Base-by-base conservation (phyloP, 2,888 invertebrate species). In the Ophion obscuratus region DNA sequence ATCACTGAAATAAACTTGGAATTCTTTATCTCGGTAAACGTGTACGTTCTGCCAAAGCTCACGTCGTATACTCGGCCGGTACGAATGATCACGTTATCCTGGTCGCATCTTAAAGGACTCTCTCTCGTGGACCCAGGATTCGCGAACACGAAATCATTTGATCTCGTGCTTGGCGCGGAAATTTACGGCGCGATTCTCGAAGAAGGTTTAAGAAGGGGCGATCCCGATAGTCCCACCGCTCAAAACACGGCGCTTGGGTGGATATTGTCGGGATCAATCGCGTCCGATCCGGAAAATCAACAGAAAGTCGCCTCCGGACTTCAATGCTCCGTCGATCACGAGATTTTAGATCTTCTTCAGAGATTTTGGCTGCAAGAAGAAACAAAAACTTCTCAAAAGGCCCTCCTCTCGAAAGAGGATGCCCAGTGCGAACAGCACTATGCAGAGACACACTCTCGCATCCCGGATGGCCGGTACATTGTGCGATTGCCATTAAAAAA, bases 51-150 rank as follows among this genome's bases (percentile, higher is more conserved):
- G 2, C n/a, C 82, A 4, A 77, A 78, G 7, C 57, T 85, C 1
- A 82, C 82, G 1, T 74, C 74, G 10, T 76, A 73, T 47, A 14
- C 66, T 10, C 85, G 78, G 9, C 68, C 82, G 14, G 14, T 31
- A 2, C 78, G 44, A 59, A 40, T 82, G 24, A 53, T 57, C 3
- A 20, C 53, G 9, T 36, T 0, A 7, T 67, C 77, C 6, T 85
- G 85, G 85, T 62, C 83, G 14, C 85, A 85, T 64, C 66, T 85
- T 9, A 20, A 62, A 47, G 83, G 74, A n/a, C 67, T 85, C 11
- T n/a, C 47, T n/a, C 83, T 85, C 9, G 83, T 83, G 11, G 85
- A 84, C 64, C 85, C 85, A 31, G 59, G 40, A 36, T 78, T 64
- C 61, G 31, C 71, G 71, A 71, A 31, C 17, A 20, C 82, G 11